Evolutionary conservation across 2,888 invertebrate genomes (phyloP).

Genomic region (Tricholauxania praeusta): DNA sequence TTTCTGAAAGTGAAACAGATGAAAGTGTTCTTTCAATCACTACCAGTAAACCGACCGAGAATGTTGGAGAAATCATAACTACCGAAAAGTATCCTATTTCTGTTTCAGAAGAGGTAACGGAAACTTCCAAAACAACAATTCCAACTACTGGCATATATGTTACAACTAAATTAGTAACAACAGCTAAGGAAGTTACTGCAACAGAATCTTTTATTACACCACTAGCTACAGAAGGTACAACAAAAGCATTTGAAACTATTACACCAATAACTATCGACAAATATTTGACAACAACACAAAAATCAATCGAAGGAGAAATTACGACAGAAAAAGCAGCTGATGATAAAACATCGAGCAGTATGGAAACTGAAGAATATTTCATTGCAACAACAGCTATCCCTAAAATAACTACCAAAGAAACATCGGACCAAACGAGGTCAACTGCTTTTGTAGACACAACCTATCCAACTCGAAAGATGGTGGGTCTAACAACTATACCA

Average conservation of each 20-base stretch:
- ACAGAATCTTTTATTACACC: constrained; percentile 4
- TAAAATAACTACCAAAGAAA: not conserved
- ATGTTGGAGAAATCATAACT: not conserved
- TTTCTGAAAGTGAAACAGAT: too few species aligned
- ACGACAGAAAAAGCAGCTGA: too few species aligned
- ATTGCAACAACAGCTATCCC: too few species aligned
- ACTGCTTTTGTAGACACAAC: not conserved
- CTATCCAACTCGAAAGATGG: not conserved
- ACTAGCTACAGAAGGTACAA: not conserved
- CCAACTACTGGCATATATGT: not conserved
- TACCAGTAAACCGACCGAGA: not conserved
- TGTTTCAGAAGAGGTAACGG: not conserved
- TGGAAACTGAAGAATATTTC: too few species aligned
- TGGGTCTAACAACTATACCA: not conserved
- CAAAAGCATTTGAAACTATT: not conserved
- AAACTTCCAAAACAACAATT: not conserved
- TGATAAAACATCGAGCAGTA: too few species aligned
- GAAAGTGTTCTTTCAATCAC: too few species aligned
- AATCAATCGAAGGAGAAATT: not conserved
- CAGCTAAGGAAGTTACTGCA: not conserved
- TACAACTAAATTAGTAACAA: not conserved
- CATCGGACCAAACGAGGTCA: not conserved
- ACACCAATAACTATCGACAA: not conserved
- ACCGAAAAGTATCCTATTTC: not conserved
- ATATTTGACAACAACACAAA: not conserved